Evolutionary conservation across 2,113 vertebrate species (phyloP), one percentile per base, ranked within the genome.

Genomic region (Hucho hucho): DNA sequence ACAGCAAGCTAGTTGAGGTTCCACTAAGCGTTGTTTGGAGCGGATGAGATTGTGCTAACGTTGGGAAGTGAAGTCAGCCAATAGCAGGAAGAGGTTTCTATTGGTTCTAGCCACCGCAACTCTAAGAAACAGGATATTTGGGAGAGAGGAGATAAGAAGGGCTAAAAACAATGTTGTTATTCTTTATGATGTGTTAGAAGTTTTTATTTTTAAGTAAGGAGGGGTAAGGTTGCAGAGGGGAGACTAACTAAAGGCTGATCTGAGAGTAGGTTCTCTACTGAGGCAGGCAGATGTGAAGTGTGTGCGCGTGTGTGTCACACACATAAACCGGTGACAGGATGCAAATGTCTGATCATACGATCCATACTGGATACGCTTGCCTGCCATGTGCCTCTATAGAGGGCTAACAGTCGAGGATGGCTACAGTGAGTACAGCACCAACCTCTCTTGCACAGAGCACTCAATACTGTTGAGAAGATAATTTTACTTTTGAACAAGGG

Each of bases 71-170:
- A 96, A 96, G 94, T 96, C 95, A 95, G 93, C 91, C 94, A 93
- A 93, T 94, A 93, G 92, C 95, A 96, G 95, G 95, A 96, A 96
- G 95, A 95, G 94, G 89, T 93, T 96, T 94, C 95, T 96, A 96
- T 96, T 96, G 95, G 95, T 94, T 93, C 95, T 94, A 94, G 94
- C 93, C 70, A 90, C 89, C 83, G 70, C 93, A 91, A 91, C 93
- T 95, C 90, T 79, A 95, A 96, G 95, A 96, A 96, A 96, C 95
- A 96, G 95, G 95, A 96, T 96, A 96, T 96, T 96, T 96, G 95
- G 95, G 95, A 96, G 94, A 79, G 91, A 90, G 91, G 92, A 96
- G 95, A 96, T 96, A 96, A 96, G 95, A 92, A 89, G 84, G 87
- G 89, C 92, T 94, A 93, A 96, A 92, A 96, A 96, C 95, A 96